Evolutionary conservation across 2,797 vertebrate genomes (phyloP).

Genomic region (Anguilla marmorata): DNA sequence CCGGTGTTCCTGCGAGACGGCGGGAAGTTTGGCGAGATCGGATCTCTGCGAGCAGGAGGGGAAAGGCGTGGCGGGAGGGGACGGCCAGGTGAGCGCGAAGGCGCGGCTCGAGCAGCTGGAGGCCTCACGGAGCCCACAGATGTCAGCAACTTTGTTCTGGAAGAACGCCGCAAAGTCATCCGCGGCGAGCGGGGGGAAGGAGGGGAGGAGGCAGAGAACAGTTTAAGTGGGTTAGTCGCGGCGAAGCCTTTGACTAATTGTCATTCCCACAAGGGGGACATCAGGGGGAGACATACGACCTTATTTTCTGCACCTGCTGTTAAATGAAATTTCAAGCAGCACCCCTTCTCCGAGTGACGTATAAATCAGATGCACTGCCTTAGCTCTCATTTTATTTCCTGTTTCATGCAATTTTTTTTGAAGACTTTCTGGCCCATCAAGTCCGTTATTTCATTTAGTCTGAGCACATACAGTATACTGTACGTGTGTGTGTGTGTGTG

Average conservation of each 20-base stretch:
- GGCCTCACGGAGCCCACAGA: not conserved
- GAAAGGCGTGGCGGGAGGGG: not conserved
- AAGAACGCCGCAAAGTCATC: slow-evolving; percentile 60
- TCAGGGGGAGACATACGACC: slow-evolving; percentile 78
- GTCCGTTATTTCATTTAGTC: not conserved
- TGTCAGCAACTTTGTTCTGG: slow-evolving; percentile 51
- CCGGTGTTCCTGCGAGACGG: not conserved
- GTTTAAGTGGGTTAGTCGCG: slow-evolving; percentile 74
- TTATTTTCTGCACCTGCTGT: slow-evolving; percentile 83
- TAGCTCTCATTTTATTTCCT: not conserved
- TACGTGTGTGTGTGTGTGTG: not conserved
- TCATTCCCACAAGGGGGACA: slow-evolving; percentile 78
- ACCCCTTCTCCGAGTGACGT: slow-evolving; percentile 69
- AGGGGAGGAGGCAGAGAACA: slow-evolving; percentile 54
- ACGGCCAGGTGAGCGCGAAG: not conserved
- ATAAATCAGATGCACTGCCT: slow-evolving; percentile 60
- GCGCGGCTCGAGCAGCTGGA: not conserved
- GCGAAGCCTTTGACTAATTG: slow-evolving; percentile 77
- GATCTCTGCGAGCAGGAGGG: not conserved
- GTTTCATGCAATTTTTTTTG: not conserved
- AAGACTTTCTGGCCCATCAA: not conserved
- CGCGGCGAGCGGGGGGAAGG: not conserved
- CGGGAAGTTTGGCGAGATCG: not conserved
- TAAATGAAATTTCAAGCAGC: slow-evolving; percentile 83
- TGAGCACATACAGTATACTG: not conserved